Evolutionary conservation across 2,797 vertebrate genomes (phyloP), one percentile per base, ranked within the genome.

Genomic region (Glossophaga mutica): DNA sequence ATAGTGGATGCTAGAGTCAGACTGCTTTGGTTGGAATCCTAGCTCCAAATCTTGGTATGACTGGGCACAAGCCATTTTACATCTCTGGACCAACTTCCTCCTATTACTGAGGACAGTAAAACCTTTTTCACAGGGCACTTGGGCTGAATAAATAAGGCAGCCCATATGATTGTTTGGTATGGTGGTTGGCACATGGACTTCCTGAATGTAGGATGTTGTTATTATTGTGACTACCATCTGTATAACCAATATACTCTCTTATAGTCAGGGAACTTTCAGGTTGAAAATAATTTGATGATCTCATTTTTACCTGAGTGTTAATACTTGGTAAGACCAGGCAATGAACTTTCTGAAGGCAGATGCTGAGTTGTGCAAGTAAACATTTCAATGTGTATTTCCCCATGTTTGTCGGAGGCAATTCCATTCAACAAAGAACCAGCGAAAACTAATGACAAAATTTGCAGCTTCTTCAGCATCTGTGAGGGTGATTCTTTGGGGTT

Each of bases 331-430:
- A 91, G 46, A 32, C 16, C 37, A 15, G 73, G 42, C 11, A n/a
- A 24, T 2, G 18, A 74, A 68, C 42, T 42, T 85, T 32, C 73
- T 76, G n/a, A 24, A 65, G 26, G 50, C n/a, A 76, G 48, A n/a
- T 76, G 24, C 2, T 6, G 21, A 46, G 11, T 44, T 32, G 21
- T 55, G 11, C 26, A 50, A 57, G 71, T n/a, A 18, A 44, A 37
- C 37, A 22, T 42, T 29, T 26, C 29, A 32, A 37, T 10, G 9
- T 9, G 0, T 9, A 3, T n/a, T 4, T 34, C 1, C 4, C n/a
- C 37, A 8, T 5, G 37, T 55, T 55, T 16, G 37, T 24, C 14
- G 57, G 59, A 81, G 46, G 44, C 6, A 34, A 59, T 21, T 18
- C 16, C 8, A 10, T n/a, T 22, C 26, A 48, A 77, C 6, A 10